phyloP scores from a whole-genome alignment of 1,140 invertebrate genomes.

The Meloidogyne exigua region DNA sequence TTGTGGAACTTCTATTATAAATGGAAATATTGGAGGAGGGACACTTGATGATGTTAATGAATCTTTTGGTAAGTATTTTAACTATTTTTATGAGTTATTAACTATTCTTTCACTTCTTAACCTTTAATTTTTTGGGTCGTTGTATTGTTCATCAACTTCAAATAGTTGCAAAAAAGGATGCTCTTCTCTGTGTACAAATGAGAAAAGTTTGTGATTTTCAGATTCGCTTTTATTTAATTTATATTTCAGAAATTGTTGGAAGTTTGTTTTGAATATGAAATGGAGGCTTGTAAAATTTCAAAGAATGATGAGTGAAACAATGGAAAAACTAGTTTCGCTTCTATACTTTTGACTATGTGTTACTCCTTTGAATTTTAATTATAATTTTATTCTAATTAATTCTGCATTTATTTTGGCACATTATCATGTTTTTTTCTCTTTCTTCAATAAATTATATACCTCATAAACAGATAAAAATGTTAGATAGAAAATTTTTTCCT shows the following conservation, averaged over 20 bases:
- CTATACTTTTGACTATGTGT: background rate
- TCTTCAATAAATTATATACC: background rate
- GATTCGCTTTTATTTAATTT: background rate
- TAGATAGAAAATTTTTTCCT: no score
- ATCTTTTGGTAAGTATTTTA: constrained; percentile 22
- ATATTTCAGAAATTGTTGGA: constrained; percentile 36
- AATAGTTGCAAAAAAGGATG: constrained; percentile 27
- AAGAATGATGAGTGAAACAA: background rate
- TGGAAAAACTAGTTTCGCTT: background rate
- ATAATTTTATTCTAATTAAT: constrained; percentile 9
- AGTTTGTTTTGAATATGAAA: constrained; percentile 40
- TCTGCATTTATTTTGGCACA: constrained; percentile 6
- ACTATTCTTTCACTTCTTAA: background rate
- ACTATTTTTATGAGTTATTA: no score
- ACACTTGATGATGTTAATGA: constrained; percentile 16
- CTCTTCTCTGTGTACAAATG: constrained; percentile 29
- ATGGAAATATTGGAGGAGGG: background rate
- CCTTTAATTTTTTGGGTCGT: constrained; percentile 11
- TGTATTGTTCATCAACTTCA: constrained; percentile 34
- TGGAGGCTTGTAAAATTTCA: constrained; percentile 18
- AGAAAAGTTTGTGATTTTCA: constrained; percentile 15
- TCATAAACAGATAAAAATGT: background rate
- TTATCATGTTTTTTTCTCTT: background rate
- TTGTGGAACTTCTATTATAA: background rate
- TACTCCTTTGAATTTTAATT: background rate